A percentile compares a stretch with the other conserved stretches of the same genome.
Conservation (phyloP, 2,113 vertebrate species). For the Nannobrachium achirus region DNA sequence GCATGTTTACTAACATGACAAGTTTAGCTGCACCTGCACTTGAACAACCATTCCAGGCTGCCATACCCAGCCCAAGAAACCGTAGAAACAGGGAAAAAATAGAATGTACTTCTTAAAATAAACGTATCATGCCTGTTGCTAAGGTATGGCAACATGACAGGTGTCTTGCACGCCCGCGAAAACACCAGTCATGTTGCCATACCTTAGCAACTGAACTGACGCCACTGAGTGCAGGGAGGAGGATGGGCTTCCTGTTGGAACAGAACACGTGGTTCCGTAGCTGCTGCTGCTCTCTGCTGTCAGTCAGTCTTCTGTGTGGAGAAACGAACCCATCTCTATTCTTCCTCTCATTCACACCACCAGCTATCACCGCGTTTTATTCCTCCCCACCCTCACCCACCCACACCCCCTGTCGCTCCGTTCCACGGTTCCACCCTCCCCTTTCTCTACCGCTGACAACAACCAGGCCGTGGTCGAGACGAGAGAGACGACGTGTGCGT, state of each 20-base stretch:
- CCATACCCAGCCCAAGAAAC: too few species aligned
- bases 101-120: too few species aligned
- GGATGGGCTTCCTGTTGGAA: slow-evolving; percentile 75
- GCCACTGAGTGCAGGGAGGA: slow-evolving; percentile 15
- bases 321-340: slow-evolving; percentile 48
- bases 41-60: too few species aligned
- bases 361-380: not conserved
- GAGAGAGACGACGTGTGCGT: slow-evolving; percentile 8
- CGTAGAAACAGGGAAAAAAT: too few species aligned
- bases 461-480: slow-evolving; percentile 59
- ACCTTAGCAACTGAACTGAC: too few species aligned
- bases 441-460: slow-evolving; percentile 37
- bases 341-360: slow-evolving; percentile 18
- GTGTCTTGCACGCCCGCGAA: too few species aligned
- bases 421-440: slow-evolving; percentile 2
- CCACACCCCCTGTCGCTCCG: slow-evolving; percentile 10
- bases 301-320: slow-evolving; percentile 67
- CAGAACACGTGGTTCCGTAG: slow-evolving; percentile 80
- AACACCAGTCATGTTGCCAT: too few species aligned
- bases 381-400: slow-evolving; percentile 20
- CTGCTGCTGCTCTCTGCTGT: slow-evolving; percentile 25
- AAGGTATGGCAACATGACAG: too few species aligned
- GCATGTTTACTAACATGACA: too few species aligned
- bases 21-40: too few species aligned
- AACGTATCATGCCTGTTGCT: too few species aligned